phyloP scores from a whole-genome alignment of 2,888 invertebrate genomes.

The Maniola hyperantus region DNA sequence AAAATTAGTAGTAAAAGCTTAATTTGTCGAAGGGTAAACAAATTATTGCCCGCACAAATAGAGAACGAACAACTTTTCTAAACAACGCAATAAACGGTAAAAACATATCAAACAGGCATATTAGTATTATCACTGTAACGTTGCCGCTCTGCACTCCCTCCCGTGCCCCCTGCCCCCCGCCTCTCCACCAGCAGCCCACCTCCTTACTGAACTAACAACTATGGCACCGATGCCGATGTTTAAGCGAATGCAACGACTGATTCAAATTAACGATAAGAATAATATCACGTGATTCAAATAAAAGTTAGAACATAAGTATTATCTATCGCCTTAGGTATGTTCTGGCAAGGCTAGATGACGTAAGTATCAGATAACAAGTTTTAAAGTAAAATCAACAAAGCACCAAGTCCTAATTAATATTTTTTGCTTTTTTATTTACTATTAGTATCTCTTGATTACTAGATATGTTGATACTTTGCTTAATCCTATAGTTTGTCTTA shows the following conservation, averaged over 20 bases:
- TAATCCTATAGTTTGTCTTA: constrained; percentile 33
- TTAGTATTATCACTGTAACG: constrained; percentile 65
- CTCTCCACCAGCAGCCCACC: constrained; percentile 57
- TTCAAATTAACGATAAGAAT: constrained; percentile 56
- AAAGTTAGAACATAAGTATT: constrained; percentile 49
- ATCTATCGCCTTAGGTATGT: constrained; percentile 48
- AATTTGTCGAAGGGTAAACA: background rate
- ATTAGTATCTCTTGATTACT: background rate
- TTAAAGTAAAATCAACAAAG: constrained; percentile 26
- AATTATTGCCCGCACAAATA: constrained; percentile 2
- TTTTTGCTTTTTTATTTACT: background rate
- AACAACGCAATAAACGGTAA: constrained; percentile 49
- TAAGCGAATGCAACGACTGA: constrained; percentile 54
- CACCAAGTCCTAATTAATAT: constrained; percentile 7
- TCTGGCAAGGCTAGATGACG: constrained; percentile 55
- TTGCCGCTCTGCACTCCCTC: constrained; percentile 69
- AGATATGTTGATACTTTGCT: background rate
- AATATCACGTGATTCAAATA: constrained; percentile 55
- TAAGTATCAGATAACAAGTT: constrained; percentile 51
- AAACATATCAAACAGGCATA: constrained; percentile 55
- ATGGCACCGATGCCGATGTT: constrained; percentile 57
- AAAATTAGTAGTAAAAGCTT: background rate
- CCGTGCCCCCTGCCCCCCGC: constrained; percentile 67
- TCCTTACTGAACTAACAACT: constrained; percentile 53
- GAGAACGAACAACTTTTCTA: constrained; percentile 7